A percentile compares a stretch with the other conserved stretches of the same genome.
Conservation (phyloP, 2,113 vertebrate genomes). For the Hippocampus guttulatus region DNA sequence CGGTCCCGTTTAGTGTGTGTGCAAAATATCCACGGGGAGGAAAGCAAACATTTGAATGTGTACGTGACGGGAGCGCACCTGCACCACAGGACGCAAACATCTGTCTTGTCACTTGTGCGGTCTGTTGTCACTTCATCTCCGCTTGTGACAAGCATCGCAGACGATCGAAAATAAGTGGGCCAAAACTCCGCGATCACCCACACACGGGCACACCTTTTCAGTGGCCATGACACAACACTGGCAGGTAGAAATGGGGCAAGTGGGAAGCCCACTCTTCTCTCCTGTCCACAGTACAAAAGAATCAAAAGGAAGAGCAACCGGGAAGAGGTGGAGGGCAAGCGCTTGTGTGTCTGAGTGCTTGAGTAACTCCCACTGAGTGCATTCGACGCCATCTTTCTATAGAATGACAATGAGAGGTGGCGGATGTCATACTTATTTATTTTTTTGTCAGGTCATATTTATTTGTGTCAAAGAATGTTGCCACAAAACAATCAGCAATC, state of each 20-base stretch:
- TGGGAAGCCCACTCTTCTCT: constrained; percentile 63
- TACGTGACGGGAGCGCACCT: background rate
- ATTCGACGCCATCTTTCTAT: constrained; percentile 26
- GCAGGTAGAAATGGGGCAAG: constrained; percentile 77
- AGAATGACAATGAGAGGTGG: constrained; percentile 55
- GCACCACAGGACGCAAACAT: constrained; percentile 31
- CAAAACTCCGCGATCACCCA: background rate
- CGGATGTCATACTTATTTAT: constrained; percentile 57
- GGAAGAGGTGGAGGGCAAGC: constrained; percentile 54
- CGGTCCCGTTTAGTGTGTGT: background rate
- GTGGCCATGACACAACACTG: constrained; percentile 47
- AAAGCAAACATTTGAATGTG: background rate
- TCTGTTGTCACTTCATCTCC: constrained; percentile 32
- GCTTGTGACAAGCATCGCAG: constrained; percentile 25
- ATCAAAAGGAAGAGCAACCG: constrained; percentile 38
- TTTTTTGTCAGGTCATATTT: constrained; percentile 65
- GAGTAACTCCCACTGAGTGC: constrained; percentile 51
- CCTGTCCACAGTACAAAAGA: constrained; percentile 60
- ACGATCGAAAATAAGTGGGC: constrained; percentile 2
- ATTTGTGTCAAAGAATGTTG: constrained; percentile 62
- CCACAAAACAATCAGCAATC: constrained; percentile 50
- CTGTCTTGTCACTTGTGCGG: constrained; percentile 13
- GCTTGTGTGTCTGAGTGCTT: constrained; percentile 52
- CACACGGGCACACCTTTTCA: constrained; percentile 8
- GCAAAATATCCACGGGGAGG: background rate